Evolutionary conservation across 2,113 vertebrate genomes (phyloP).

Genomic region (Rhynchopsitta pachyrhyncha): DNA sequence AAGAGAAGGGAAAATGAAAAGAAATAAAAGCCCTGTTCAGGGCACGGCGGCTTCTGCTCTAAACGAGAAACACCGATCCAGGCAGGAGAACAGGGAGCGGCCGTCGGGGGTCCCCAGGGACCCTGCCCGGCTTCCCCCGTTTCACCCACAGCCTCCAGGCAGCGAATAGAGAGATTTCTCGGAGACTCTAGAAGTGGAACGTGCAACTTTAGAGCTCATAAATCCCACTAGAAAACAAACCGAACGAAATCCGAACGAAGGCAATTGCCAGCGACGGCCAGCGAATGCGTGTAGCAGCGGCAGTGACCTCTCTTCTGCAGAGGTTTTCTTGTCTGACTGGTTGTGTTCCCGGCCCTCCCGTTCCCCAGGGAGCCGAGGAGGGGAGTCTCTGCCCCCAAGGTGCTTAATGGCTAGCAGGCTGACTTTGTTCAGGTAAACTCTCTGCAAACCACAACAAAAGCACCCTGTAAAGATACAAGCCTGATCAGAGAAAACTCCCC

Average conservation of each 20-base stretch:
- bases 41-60: neutral
- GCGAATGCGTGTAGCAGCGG: neutral
- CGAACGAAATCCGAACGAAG: neutral
- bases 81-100: neutral
- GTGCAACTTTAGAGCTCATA: neutral
- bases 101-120: neutral
- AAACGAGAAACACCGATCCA: neutral
- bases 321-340: conserved; percentile 52
- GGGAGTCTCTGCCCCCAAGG: conserved; percentile 59
- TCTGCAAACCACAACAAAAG: conserved; percentile 80
- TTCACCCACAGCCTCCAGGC: neutral
- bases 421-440: conserved; percentile 80
- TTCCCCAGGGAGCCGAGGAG: conserved; percentile 55
- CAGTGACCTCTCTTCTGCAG: neutral
- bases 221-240: neutral
- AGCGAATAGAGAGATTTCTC: neutral
- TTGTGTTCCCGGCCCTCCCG: conserved; percentile 15
- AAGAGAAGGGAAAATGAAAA: neutral
- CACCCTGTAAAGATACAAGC: conserved; percentile 78
- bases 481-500: conserved; percentile 75
- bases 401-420: conserved; percentile 73
- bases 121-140: neutral
- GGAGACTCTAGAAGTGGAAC: neutral
- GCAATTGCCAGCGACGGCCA: neutral
- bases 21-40: neutral